Conservation (phyloP, 2,888 invertebrate species). For the Camponotus fellah region DNA sequence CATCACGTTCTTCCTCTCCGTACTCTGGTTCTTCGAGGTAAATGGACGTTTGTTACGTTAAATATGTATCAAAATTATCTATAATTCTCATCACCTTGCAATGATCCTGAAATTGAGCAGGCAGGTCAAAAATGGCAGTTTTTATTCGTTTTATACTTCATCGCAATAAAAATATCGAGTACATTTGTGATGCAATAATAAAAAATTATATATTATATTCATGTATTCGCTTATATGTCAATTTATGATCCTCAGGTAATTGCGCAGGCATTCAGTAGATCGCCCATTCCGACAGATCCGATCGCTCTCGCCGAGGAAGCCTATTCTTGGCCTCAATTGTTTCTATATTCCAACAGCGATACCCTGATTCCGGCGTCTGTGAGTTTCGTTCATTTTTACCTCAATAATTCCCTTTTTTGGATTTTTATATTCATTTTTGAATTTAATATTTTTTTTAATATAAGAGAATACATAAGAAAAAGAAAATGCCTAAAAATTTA, state of each 20-base stretch:
- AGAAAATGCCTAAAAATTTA: neutral
- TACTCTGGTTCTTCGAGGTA: conserved; percentile 89
- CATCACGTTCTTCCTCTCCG: conserved; percentile 87
- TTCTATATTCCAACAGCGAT: conserved; percentile 91
- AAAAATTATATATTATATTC: neutral
- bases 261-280: conserved; percentile 82
- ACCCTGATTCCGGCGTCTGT: conserved; percentile 89
- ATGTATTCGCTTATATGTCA: neutral
- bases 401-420: neutral
- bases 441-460: neutral
- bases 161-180: neutral
- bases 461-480: neutral
- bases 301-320: conserved; percentile 88
- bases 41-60: neutral
- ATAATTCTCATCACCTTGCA: neutral
- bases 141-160: neutral
- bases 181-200: neutral
- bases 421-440: neutral
- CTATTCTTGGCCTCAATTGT: conserved; percentile 90
- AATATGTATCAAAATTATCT: neutral
- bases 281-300: conserved; percentile 87
- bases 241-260: conserved; percentile 80
- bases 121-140: conserved; percentile 21
- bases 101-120: neutral
- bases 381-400: conserved; percentile 70